These are phyloP conservation scores for Pelecanoides urinatrix DNA, from an alignment of 2,113 vertebrate species.

Conservation along the genomic window DNA sequence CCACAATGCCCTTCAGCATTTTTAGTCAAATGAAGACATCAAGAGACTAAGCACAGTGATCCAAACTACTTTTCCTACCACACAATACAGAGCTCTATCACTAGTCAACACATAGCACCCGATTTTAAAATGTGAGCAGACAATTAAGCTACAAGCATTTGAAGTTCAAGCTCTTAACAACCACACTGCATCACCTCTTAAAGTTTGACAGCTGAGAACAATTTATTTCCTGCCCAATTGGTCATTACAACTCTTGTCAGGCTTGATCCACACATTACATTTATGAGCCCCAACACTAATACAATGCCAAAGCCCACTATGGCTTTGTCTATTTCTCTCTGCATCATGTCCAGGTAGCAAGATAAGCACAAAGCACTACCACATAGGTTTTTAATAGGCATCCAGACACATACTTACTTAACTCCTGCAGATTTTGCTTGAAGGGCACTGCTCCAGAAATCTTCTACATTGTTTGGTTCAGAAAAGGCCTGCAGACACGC, in stretches of 20 bases:
- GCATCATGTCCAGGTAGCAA: background rate
- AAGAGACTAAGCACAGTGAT: background rate
- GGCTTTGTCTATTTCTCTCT: background rate
- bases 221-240: background rate
- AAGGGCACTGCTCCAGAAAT: conserved; percentile 98
- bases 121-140: background rate
- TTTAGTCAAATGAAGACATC: background rate
- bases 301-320: background rate
- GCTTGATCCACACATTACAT: background rate
- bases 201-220: background rate
- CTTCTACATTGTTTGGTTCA: conserved; percentile 91
- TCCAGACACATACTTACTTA: conserved; percentile 82
- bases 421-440: conserved; percentile 97
- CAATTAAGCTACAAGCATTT: background rate
- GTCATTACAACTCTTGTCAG: background rate
- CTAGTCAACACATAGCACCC: background rate
- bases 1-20: background rate
- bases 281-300: background rate
- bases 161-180: background rate
- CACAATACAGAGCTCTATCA: background rate
- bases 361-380: background rate
- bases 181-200: background rate
- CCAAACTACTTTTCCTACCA: background rate
- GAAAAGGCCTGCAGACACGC: conserved; percentile 95
- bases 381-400: background rate